Base-by-base conservation (phyloP, 2,888 invertebrate genomes). In the Caenorhabditis auriculariae region DNA sequence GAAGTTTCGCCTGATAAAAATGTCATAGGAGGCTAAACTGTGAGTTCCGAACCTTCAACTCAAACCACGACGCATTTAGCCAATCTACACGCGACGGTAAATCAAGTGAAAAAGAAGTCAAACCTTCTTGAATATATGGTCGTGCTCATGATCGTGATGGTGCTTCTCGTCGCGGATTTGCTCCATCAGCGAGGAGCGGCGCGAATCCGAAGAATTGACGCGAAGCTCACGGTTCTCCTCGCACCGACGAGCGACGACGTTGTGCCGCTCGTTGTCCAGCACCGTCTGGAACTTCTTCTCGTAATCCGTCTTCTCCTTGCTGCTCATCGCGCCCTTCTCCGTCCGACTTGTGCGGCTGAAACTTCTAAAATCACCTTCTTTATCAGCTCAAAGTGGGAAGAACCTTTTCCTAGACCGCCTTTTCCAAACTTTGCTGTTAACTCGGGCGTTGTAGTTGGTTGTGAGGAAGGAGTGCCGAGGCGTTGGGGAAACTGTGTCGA, bases 381-480 rank as follows among this genome's bases (percentile, higher is more conserved):
- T 35, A 27, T 23, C 0, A 23, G 26, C 23, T 32, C 35, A 15
- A 5, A 28, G 27, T 26, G n/a, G 28, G 32, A 54, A 47, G 17
- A 45, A 54, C 54, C 58, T 46, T 38, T 69, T 74, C 46, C 59
- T 61, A 24, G 71, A 72, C 32, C 74, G 27, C 46, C 66, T 56
- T 46, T 60, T 75, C 77, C 77, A 79, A 17, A 79, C 68, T 58
- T 80, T 77, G 54, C 70, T 71, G 55, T 77, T 72, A 37, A 74
- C 76, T 46, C 79, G 38, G 4, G 79, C 79, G 44, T 76, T 72
- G 64, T 79, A 79, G 53, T 80, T 79, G 5, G 75, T 71, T 0
- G 79, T 80, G 4, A 79, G 64, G 44, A 79, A 79, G 0, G 78
- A 79, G 37, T 73, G 70, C 35, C 69, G 59, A 2, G 79, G 79